phyloP scores from a whole-genome alignment of 1,140 invertebrate genomes.

The Xylocopa sonorina region DNA sequence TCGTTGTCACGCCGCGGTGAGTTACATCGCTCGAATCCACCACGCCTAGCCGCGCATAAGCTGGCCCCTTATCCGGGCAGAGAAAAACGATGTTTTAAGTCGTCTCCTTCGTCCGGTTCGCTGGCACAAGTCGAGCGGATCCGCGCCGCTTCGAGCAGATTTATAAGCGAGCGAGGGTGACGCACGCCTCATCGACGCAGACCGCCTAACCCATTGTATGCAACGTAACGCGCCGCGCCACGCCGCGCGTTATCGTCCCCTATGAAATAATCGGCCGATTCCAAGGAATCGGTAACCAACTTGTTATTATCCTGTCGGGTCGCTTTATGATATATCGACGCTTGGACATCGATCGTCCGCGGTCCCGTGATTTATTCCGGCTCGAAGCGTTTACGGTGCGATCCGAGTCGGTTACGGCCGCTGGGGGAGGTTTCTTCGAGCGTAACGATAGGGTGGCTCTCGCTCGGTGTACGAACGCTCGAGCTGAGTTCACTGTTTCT shows the following conservation, averaged over 20 bases:
- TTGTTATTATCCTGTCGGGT: slow-evolving; percentile 12
- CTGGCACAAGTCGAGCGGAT: slow-evolving; percentile 33
- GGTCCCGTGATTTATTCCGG: background rate
- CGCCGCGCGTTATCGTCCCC: slow-evolving; percentile 18
- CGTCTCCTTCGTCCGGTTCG: background rate
- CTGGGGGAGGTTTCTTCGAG: background rate
- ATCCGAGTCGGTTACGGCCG: background rate
- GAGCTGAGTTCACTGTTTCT: too few relatives aligned
- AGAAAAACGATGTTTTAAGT: slow-evolving; percentile 55
- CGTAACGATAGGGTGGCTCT: too few relatives aligned
- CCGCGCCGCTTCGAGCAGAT: slow-evolving; percentile 7
- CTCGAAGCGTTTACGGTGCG: background rate
- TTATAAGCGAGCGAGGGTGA: slow-evolving; percentile 33
- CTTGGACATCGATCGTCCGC: background rate
- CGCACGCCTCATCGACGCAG: slow-evolving; percentile 33
- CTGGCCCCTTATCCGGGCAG: slow-evolving; percentile 38
- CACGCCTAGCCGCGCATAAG: slow-evolving; percentile 46
- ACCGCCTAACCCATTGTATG: slow-evolving; percentile 7
- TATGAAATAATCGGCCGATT: slow-evolving; percentile 7
- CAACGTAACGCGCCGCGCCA: slow-evolving; percentile 16
- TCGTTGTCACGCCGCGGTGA: slow-evolving; percentile 27
- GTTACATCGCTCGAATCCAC: slow-evolving; percentile 51
- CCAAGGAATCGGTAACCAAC: slow-evolving; percentile 6
- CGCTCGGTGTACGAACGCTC: too few relatives aligned
- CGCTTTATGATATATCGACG: background rate